Base-by-base conservation (phyloP, 2,113 vertebrate species). In the Etheostoma spectabile region DNA sequence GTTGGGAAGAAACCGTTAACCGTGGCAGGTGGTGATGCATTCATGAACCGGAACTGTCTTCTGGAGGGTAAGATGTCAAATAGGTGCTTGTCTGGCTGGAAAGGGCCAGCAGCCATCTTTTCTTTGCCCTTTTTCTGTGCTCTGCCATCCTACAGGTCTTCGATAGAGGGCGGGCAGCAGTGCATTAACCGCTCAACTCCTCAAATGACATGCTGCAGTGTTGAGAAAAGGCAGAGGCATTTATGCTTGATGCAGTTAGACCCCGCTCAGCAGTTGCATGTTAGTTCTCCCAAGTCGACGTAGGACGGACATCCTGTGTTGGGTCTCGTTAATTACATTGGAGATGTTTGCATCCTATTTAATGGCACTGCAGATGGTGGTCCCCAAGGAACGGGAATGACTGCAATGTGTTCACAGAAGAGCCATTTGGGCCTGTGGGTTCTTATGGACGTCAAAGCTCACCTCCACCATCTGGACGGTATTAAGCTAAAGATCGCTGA, bases 311-410 rank as follows among this genome's bases (percentile, higher is more conserved):
- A 89, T 90, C 90, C 88, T 88, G 91, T 68, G 83, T 80, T 74
- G 71, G 66, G 73, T 70, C 77, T 71, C 7, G 67, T 68, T 92
- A 92, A 92, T 92, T 86, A 76, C 87, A 92, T 89, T 88, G 79
- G 83, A 89, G 88, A 91, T 89, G 88, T 90, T 89, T 91, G 86
- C 70, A 73, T 90, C 85, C 77, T 79, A 67, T 85, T 75, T 91
- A 91, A 86, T 85, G 84, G 65, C 67, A 77, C 75, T 92, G 87
- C 83, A 89, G 91, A 91, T 83, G 85, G 79, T 62, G 79, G 86
- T 92, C 89, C 82, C 88, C 35, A 7, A 70, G 91, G 85, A 91
- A 74, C 73, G 35, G 79, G 82, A 88, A 90, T 76, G 84, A 86
- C 83, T 92, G 61, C 80, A 71, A 80, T 83, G 89, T 88, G 82